Evolutionary conservation across 2,797 vertebrate genomes (phyloP).

Genomic region (Heliangelus exortis): DNA sequence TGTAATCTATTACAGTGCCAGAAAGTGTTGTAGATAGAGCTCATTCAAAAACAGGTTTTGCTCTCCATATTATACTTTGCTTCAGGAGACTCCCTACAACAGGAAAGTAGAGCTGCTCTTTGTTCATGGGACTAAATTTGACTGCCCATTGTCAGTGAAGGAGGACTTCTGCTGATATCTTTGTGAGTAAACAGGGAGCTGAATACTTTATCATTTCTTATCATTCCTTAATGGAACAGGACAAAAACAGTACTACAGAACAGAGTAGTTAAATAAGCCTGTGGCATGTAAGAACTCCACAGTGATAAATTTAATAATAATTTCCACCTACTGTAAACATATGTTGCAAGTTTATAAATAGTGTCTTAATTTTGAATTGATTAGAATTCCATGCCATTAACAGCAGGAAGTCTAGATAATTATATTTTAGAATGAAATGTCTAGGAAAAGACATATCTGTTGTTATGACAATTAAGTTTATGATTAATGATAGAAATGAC

Average conservation of each 20-base stretch:
- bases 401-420: slow-evolving; percentile 79
- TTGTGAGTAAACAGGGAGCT: slow-evolving; percentile 30
- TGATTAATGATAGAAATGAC: slow-evolving; percentile 80
- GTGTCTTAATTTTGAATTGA: slow-evolving; percentile 81
- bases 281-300: slow-evolving; percentile 21
- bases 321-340: slow-evolving; percentile 68
- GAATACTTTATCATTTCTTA: slow-evolving; percentile 38
- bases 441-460: slow-evolving; percentile 75
- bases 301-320: slow-evolving; percentile 58
- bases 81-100: not conserved
- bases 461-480: slow-evolving; percentile 75
- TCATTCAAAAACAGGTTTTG: not conserved
- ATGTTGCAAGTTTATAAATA: slow-evolving; percentile 75
- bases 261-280: slow-evolving; percentile 41
- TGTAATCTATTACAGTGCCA: not conserved
- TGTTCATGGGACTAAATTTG: not conserved
- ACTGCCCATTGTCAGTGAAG: not conserved
- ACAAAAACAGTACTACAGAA: slow-evolving; percentile 24
- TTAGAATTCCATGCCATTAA: slow-evolving; percentile 79
- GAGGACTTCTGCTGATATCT: not conserved
- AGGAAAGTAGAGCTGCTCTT: not conserved
- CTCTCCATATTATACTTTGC: not conserved
- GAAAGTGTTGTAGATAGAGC: not conserved
- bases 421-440: slow-evolving; percentile 79
- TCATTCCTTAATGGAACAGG: slow-evolving; percentile 41